A percentile compares a stretch with the other conserved stretches of the same genome.
phyloP scores from a whole-genome alignment of 1,140 invertebrate species.

The Drosophila elegans region DNA sequence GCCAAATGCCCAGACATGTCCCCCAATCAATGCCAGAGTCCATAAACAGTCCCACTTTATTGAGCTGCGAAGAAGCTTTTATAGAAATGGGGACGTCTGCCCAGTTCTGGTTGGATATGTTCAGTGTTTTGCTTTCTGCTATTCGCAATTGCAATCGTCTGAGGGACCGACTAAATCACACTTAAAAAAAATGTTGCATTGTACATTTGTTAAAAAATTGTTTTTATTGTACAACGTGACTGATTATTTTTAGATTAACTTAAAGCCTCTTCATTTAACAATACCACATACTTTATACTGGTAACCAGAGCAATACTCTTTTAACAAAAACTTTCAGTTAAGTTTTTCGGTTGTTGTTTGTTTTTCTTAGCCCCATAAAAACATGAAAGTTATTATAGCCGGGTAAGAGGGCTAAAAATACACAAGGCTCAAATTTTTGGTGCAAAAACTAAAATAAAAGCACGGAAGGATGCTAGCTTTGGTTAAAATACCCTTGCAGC shows the following conservation, averaged over 20 bases:
- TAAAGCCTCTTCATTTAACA: background rate
- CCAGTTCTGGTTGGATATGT: slow-evolving; percentile 18
- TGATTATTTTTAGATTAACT: background rate
- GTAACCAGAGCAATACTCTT: too few relatives aligned
- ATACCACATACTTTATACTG: too few relatives aligned
- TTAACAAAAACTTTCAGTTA: too few relatives aligned
- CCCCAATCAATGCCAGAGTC: slow-evolving; percentile 55
- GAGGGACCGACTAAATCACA: slow-evolving; percentile 3
- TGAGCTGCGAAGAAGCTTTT: slow-evolving; percentile 51
- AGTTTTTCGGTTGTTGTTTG: too few relatives aligned
- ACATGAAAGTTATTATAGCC: too few relatives aligned
- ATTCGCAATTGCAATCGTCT: slow-evolving; percentile 45
- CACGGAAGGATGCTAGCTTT: too few relatives aligned
- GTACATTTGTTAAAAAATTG: background rate
- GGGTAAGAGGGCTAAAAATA: too few relatives aligned
- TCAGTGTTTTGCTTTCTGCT: slow-evolving; percentile 17
- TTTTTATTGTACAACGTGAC: too few relatives aligned
- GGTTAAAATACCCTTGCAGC: too few relatives aligned
- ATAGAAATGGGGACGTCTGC: slow-evolving; percentile 44
- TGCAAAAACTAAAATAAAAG: too few relatives aligned
- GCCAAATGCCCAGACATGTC: slow-evolving; percentile 32
- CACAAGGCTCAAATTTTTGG: too few relatives aligned
- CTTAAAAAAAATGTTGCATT: background rate
- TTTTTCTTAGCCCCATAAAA: too few relatives aligned
- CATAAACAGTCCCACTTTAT: slow-evolving; percentile 67